phyloP scores from a whole-genome alignment of 2,113 vertebrate species.

The Pavo muticus region DNA sequence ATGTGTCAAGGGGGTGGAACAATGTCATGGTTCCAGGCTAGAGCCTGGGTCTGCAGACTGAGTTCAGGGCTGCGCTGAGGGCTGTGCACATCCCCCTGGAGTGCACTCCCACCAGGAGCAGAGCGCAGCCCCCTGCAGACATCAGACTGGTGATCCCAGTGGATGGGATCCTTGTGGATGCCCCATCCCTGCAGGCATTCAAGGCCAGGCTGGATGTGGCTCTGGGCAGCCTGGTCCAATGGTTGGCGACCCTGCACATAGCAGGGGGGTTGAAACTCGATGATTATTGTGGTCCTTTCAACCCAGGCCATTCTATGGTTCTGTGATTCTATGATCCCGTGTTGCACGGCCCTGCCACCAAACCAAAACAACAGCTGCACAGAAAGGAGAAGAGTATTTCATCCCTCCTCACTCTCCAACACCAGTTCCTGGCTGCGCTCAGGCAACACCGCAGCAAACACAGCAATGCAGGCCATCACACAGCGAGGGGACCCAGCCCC shows the following conservation, averaged over 20 bases:
- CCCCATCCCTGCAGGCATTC: too few species aligned
- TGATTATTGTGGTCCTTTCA: too few species aligned
- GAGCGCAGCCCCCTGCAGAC: rapidly evolving
- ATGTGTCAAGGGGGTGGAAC: not conserved
- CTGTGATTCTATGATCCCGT: too few species aligned
- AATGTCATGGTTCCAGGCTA: not conserved
- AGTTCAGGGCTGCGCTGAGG: not conserved
- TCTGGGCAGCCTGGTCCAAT: too few species aligned
- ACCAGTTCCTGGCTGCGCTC: not conserved
- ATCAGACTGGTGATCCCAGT: not conserved
- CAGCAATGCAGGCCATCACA: not conserved
- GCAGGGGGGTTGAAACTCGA: too few species aligned
- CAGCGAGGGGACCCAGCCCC: not conserved
- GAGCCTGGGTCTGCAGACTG: not conserved
- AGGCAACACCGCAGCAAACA: not conserved
- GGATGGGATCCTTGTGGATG: too few species aligned
- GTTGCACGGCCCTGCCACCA: not conserved
- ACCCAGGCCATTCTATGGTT: too few species aligned
- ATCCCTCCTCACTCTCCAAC: not conserved
- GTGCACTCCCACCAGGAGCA: too few species aligned
- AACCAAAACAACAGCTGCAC: not conserved
- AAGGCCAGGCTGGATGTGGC: too few species aligned
- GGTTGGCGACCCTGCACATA: too few species aligned
- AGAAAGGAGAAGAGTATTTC: not conserved
- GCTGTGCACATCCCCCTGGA: not conserved